Conservation (phyloP, 2,888 invertebrate genomes). For the Actias luna region DNA sequence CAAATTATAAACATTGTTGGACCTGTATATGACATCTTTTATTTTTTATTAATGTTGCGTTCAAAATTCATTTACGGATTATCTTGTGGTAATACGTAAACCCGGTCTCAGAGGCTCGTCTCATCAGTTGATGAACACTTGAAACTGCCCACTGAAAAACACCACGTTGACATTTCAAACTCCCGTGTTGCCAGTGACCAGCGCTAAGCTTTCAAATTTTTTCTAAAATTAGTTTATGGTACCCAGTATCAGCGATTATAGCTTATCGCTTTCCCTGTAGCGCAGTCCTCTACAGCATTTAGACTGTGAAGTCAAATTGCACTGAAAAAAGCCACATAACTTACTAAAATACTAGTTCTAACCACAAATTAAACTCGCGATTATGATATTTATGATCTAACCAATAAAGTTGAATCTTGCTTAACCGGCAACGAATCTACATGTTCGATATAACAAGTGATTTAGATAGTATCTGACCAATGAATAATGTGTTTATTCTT, state of each 20-base stretch:
- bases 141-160: too few species aligned
- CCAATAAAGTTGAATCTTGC: slow-evolving; percentile 2
- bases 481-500: slow-evolving; percentile 14
- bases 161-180: too few species aligned
- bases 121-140: too few species aligned
- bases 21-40: too few species aligned
- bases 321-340: slow-evolving; percentile 12
- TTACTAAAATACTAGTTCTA: slow-evolving; percentile 6
- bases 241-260: neutral
- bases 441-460: slow-evolving; percentile 11
- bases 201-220: too few species aligned
- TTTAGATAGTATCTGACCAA: slow-evolving; percentile 14
- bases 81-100: too few species aligned
- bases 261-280: neutral
- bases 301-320: slow-evolving; percentile 13
- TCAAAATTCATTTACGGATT: too few species aligned
- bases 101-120: too few species aligned
- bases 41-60: too few species aligned
- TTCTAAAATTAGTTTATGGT: too few species aligned
- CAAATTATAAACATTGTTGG: neutral
- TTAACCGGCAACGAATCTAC: neutral
- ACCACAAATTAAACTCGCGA: neutral
- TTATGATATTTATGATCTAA: neutral
- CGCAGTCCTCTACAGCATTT: slow-evolving; percentile 2
- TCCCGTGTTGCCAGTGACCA: too few species aligned